Conservation (phyloP, 2,113 vertebrate species). For the Lycaon pictus region DNA sequence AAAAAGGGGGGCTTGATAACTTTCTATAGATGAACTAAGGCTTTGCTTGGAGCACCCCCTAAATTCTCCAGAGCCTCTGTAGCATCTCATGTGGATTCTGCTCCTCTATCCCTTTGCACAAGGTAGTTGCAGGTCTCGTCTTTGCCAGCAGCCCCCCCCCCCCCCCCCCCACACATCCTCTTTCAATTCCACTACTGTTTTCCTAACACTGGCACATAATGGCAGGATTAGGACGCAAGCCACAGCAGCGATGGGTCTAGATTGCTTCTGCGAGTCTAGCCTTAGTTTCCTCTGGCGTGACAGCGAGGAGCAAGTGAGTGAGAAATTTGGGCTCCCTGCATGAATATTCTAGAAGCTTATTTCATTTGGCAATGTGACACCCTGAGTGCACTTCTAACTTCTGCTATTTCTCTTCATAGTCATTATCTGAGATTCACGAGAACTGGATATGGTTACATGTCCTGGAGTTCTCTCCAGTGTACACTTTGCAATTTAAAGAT, state of each 20-base stretch:
- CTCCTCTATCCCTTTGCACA: rapidly evolving
- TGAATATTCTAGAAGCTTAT: conserved; percentile 54
- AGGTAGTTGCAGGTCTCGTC: background rate
- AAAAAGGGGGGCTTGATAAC: background rate
- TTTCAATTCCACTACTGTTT: background rate
- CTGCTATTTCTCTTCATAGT: conserved; percentile 32
- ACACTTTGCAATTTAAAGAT: conserved; percentile 81
- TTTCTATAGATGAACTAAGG: rapidly evolving
- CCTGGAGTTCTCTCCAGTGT: conserved; percentile 24
- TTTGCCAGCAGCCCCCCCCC: no score
- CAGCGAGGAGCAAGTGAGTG: background rate
- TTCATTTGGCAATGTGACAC: conserved; percentile 54
- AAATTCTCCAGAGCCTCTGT: background rate
- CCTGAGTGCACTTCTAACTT: background rate
- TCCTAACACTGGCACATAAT: background rate
- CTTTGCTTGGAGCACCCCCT: no score
- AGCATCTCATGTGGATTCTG: background rate
- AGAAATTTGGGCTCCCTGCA: conserved; percentile 18
- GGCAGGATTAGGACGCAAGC: background rate
- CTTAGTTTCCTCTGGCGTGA: background rate
- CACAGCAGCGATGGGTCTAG: background rate
- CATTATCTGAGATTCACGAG: conserved; percentile 68
- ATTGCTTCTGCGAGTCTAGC: background rate
- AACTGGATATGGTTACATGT: conserved; percentile 11
- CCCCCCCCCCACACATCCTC: rapidly evolving